Evolutionary conservation across 2,888 invertebrate species (phyloP).

Genomic region (Allacma fusca): DNA sequence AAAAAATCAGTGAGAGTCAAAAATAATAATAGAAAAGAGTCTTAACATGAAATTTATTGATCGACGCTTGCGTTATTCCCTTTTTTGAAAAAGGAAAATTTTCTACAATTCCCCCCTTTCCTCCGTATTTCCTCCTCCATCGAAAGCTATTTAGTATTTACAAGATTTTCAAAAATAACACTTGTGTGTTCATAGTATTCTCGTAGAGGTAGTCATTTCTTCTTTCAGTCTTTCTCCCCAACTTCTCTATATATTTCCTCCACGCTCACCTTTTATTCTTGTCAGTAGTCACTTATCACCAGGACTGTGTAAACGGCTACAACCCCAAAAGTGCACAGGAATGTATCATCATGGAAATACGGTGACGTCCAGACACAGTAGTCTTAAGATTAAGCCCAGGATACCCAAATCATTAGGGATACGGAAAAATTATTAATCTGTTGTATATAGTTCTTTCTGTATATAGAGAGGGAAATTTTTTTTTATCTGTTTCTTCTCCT

Average conservation of each 20-base stretch:
- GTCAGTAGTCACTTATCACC: no score
- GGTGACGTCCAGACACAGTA: slow-evolving; percentile 26
- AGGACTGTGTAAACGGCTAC: background rate
- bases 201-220: no score
- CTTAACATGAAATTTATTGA: slow-evolving; percentile 40
- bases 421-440: background rate
- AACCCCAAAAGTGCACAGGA: background rate
- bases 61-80: slow-evolving; percentile 44
- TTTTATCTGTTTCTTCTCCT: background rate
- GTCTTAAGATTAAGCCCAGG: slow-evolving; percentile 12
- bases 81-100: slow-evolving; percentile 36
- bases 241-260: background rate
- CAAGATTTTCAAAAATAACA: background rate
- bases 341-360: slow-evolving; percentile 33
- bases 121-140: slow-evolving; percentile 23
- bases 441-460: background rate
- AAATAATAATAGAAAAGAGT: slow-evolving; percentile 29
- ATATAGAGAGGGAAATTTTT: background rate
- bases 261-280: background rate
- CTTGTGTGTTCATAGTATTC: background rate
- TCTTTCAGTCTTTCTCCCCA: no score
- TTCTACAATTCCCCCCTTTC: slow-evolving; percentile 21
- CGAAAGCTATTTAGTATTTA: background rate
- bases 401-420: background rate
- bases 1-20: background rate